phyloP scores from a whole-genome alignment of 2,113 vertebrate species.

The Falcunculus frontatus region DNA sequence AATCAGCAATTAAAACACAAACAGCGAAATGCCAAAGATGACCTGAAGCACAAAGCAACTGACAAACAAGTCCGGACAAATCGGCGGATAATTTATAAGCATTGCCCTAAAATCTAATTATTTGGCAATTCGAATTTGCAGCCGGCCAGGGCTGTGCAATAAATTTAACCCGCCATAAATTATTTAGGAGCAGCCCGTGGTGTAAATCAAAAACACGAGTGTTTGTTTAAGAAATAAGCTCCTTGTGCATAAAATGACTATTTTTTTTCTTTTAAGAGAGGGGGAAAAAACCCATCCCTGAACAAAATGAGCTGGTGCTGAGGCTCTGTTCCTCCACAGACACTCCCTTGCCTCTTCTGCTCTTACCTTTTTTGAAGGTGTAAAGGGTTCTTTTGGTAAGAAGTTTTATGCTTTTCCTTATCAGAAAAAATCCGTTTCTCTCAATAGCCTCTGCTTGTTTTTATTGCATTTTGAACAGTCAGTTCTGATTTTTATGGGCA shows the following conservation, averaged over 20 bases:
- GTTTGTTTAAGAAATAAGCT: slow-evolving; percentile 86
- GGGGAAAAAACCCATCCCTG: background rate
- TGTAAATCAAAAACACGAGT: slow-evolving; percentile 86
- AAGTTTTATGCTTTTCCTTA: slow-evolving; percentile 32
- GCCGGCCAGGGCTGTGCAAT: slow-evolving; percentile 85
- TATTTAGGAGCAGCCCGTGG: slow-evolving; percentile 87
- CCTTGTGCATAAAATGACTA: slow-evolving; percentile 76
- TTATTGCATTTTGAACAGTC: slow-evolving; percentile 54
- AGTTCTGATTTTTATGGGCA: slow-evolving; percentile 53
- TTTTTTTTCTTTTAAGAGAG: slow-evolving; percentile 1
- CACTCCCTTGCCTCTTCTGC: background rate
- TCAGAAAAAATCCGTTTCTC: slow-evolving; percentile 1
- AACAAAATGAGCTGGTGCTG: slow-evolving; percentile 7
- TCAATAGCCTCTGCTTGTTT: slow-evolving; percentile 25
- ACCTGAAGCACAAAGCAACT: slow-evolving; percentile 89
- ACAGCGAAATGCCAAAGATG: slow-evolving; percentile 92
- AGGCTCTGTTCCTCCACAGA: background rate
- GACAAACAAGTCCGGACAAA: slow-evolving; percentile 95
- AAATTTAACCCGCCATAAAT: slow-evolving; percentile 93
- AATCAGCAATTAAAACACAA: slow-evolving; percentile 93
- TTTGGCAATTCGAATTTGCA: slow-evolving; percentile 94
- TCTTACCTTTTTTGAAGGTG: background rate
- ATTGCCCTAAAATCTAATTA: slow-evolving; percentile 94
- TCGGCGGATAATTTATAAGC: slow-evolving; percentile 92
- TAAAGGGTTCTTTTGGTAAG: background rate